Evolutionary conservation across 2,797 vertebrate genomes (phyloP).

Genomic region (Vipera ursinii): DNA sequence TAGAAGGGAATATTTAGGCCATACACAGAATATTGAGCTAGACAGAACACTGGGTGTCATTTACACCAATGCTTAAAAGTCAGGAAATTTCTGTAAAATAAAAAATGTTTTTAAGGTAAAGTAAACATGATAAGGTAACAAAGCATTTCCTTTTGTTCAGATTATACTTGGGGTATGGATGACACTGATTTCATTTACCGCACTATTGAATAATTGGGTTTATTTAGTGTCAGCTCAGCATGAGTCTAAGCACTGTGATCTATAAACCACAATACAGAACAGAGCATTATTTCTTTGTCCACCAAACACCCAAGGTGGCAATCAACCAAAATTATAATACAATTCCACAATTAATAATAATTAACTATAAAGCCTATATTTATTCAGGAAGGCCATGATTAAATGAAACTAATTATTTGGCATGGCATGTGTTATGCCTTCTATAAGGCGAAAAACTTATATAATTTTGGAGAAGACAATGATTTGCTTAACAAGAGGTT

Average conservation of each 20-base stretch:
- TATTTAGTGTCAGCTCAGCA: not conserved
- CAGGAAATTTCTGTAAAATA: slow-evolving; percentile 32
- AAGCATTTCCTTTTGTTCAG: slow-evolving; percentile 4
- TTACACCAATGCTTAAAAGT: not conserved
- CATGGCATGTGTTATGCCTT: not conserved
- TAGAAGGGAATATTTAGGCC: not conserved
- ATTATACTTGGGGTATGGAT: not conserved
- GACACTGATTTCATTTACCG: not conserved
- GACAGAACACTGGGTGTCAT: not conserved
- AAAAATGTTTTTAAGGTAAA: slow-evolving; percentile 37
- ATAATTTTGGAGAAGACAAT: not conserved
- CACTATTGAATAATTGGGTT: not conserved
- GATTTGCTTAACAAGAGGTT: not conserved
- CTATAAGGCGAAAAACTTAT: not conserved
- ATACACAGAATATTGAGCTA: not conserved
- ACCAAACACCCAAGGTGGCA: not conserved
- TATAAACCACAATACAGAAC: not conserved
- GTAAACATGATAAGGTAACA: slow-evolving; percentile 47
- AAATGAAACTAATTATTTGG: not conserved
- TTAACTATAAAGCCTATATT: not conserved
- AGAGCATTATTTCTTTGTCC: not conserved
- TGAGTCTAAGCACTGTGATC: not conserved
- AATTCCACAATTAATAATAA: not conserved
- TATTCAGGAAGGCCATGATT: not conserved
- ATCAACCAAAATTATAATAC: not conserved